Evolutionary conservation across 2,888 invertebrate species (phyloP).

Genomic region (Euplagia quadripunctaria): DNA sequence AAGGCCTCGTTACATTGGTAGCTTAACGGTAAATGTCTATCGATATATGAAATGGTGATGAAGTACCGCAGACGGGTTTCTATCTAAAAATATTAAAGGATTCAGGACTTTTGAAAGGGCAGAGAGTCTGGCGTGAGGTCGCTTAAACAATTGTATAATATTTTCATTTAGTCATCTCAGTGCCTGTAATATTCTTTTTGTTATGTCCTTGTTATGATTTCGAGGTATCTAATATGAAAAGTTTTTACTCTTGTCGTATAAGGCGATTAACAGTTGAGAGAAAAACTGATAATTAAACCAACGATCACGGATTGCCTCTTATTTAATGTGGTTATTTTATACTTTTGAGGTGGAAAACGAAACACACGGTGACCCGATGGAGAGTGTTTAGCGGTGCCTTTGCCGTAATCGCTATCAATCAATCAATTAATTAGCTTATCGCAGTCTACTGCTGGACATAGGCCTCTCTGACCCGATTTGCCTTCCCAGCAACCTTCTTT

Average conservation of each 20-base stretch:
- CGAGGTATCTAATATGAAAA: no score
- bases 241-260: not conserved
- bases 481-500: no score
- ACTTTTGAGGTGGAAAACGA: not conserved
- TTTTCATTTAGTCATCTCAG: not conserved
- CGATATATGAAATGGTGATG: slow-evolving; percentile 59
- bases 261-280: not conserved
- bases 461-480: no score
- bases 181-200: not conserved
- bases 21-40: slow-evolving; percentile 46
- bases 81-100: slow-evolving; percentile 24
- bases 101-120: not conserved
- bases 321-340: not conserved
- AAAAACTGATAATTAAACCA: not conserved
- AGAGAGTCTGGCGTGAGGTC: not conserved
- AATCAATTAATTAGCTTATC: no score
- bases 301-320: not conserved
- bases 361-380: not conserved
- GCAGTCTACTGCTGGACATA: no score
- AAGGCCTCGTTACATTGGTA: slow-evolving; percentile 24
- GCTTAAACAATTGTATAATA: not conserved
- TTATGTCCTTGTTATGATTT: not conserved
- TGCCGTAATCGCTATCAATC: no score
- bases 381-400: no score
- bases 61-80: slow-evolving; percentile 43